Evolutionary conservation across 2,888 invertebrate genomes (phyloP).

Genomic region (Parapristionchus giblindavisi): DNA sequence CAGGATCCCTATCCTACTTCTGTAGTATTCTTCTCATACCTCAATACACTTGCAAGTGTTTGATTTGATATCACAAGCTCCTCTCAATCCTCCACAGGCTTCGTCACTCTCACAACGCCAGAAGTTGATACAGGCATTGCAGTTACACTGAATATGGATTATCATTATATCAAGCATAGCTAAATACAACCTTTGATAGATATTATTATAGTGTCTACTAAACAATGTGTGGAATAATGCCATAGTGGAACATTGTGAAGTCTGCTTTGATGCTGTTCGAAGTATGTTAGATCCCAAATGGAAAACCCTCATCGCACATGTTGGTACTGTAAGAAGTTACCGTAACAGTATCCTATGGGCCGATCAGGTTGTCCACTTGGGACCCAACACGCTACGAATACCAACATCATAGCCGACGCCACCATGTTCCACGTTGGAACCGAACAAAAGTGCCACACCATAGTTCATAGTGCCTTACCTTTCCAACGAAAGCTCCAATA

Average conservation of each 20-base stretch:
- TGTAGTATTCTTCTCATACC: conserved; percentile 25
- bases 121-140: conserved; percentile 44
- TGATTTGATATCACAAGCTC: conserved; percentile 39
- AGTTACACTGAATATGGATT: conserved; percentile 39
- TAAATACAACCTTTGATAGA: background rate
- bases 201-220: background rate
- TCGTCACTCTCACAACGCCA: conserved; percentile 40
- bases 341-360: no score
- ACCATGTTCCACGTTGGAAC: no score
- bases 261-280: background rate
- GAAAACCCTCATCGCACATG: background rate
- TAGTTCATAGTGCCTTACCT: no score
- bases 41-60: conserved; percentile 41
- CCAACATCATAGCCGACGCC: no score
- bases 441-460: no score
- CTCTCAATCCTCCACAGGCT: conserved; percentile 42
- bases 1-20: no score
- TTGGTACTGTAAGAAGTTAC: background rate
- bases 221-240: background rate
- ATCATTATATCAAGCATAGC: background rate
- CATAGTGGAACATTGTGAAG: background rate
- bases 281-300: no score
- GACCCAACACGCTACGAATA: background rate
- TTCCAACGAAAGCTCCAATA: conserved; percentile 41
- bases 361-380: no score